Evolutionary conservation across 2,113 vertebrate species (phyloP), one percentile per base, ranked within the genome.

Genomic region (Spermophilus dauricus): DNA sequence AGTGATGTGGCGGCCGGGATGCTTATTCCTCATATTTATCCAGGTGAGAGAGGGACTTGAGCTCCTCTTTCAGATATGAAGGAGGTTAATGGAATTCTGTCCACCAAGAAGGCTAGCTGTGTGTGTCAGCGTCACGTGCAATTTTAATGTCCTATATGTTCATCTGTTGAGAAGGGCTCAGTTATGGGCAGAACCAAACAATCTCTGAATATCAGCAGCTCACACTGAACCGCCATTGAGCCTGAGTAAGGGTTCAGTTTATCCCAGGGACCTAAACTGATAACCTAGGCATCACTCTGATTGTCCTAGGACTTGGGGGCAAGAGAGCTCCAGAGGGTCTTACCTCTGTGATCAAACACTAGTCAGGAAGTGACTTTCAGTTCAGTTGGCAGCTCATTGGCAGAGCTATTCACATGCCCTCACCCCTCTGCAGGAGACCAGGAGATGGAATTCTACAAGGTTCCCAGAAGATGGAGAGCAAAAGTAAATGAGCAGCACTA

Each of bases 1-100:
- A 99, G 99, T 0, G 99, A 99, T 3, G 98, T 99, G 18, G 99
- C 99, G 11, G 99, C 99, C 0, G 99, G 99, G 30, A 99, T 99
- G 45, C 98, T 99, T 56, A 98, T 99, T 67, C 98, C 99, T 16
- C 97, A 98, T 2, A 34, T 94, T 16, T 99, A 98, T 89, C 98
- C 99, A 99, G 99, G 99, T 99, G 91, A 3, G 98, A 95, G 76
- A 92, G 53, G 20, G 26, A 37, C 30, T 22, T 76, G 42, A 34
- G 34, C 22, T 45, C 16, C 37, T 80, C 32, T 51, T 37, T 78
- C 53, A 5, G 84, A 17, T 20, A 61, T 3, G 39, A 30, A 1
- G 30, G 81, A 86, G 88, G 6, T 26, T 24, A 20, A 9, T 39
- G 77, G 88, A 56, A 65, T 89, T 72, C 90, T 39, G 8, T 72